These are phyloP conservation scores for Rhizomys pruinosus DNA, from an alignment of 2,113 vertebrate genomes.

Conservation along the genomic window DNA sequence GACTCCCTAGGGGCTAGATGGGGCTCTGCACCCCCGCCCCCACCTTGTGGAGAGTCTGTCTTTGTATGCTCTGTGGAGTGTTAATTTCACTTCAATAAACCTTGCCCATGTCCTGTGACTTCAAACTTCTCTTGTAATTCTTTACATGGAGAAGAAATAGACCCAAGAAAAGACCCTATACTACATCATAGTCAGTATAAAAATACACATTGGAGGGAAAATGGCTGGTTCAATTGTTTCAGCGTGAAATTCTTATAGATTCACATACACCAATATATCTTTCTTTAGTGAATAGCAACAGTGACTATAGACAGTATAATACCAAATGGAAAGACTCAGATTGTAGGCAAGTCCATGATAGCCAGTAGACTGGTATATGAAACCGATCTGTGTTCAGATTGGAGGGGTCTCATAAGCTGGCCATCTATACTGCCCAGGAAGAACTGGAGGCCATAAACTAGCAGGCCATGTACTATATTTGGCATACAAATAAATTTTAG, in stretches of 20 bases:
- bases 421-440: not conserved
- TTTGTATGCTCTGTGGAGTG: too few relatives aligned
- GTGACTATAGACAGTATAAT: not conserved
- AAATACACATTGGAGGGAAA: not conserved
- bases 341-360: not conserved
- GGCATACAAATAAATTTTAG: slow-evolving; percentile 7
- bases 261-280: not conserved
- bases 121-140: too few relatives aligned
- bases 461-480: not conserved
- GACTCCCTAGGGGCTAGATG: too few relatives aligned
- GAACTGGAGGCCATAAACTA: not conserved
- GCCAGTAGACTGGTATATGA: not conserved
- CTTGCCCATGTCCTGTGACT: too few relatives aligned
- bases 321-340: not conserved
- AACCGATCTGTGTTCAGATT: not conserved
- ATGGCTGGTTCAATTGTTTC: not conserved
- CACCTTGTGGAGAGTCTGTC: too few relatives aligned
- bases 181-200: not conserved
- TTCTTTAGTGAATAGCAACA: not conserved
- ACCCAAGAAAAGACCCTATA: too few relatives aligned
- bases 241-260: not conserved
- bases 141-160: too few relatives aligned
- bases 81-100: too few relatives aligned
- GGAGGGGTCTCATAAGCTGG: not conserved
- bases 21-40: too few relatives aligned